Evolutionary conservation across 1,140 invertebrate species (phyloP).

Genomic region (Stegodyphus mimosarum): DNA sequence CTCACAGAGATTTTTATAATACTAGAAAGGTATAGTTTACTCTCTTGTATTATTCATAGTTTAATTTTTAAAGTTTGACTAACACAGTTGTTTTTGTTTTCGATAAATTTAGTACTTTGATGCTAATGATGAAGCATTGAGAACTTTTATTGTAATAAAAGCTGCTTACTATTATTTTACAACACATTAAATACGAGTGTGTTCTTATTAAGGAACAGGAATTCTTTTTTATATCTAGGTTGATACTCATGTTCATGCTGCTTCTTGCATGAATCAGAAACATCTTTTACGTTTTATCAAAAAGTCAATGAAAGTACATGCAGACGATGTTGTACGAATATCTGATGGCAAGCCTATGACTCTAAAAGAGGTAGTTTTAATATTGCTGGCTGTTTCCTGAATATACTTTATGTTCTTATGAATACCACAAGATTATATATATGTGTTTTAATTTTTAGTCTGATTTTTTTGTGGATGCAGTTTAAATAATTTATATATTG

Average conservation of each 20-base stretch:
- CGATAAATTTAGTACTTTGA: no score
- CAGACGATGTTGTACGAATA: slow-evolving; percentile 86
- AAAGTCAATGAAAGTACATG: slow-evolving; percentile 93
- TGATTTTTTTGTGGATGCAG: no score
- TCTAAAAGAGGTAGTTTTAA: slow-evolving; percentile 77
- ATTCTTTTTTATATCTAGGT: slow-evolving; percentile 73
- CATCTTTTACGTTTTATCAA: slow-evolving; percentile 98
- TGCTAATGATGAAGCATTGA: no score
- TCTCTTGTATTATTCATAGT: background rate
- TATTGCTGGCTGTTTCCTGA: slow-evolving; percentile 74
- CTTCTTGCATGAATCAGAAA: slow-evolving; percentile 99
- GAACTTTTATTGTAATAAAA: no score
- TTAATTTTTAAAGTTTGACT: slow-evolving; percentile 50
- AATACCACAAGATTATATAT: no score
- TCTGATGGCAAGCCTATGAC: slow-evolving; percentile 85
- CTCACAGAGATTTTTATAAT: slow-evolving; percentile 99
- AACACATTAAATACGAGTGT: no score
- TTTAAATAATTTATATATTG: no score
- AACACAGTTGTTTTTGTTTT: no score
- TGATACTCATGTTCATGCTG: slow-evolving; percentile 99
- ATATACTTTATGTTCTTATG: no score
- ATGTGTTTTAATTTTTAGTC: no score
- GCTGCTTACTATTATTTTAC: no score
- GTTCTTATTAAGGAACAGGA: no score
- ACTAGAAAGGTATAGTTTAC: slow-evolving; percentile 81